Evolutionary conservation across 2,797 vertebrate species (phyloP).

Genomic region (Gobionotothen gibberifrons): DNA sequence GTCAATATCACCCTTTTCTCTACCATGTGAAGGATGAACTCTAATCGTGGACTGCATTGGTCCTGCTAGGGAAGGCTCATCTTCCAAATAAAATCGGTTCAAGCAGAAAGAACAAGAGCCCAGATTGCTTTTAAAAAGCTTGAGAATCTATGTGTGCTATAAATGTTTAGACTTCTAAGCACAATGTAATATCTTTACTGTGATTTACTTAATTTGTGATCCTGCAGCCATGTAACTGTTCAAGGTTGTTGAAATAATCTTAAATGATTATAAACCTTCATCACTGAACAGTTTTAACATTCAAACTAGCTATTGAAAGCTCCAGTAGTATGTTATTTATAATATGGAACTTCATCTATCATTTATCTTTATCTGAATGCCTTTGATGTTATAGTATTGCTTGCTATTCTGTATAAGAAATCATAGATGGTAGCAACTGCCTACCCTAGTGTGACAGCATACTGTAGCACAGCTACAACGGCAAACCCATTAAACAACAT

Average conservation of each 20-base stretch:
- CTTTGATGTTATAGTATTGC: slow-evolving; percentile 34
- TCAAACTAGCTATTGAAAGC: slow-evolving; percentile 5
- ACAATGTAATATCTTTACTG: not conserved
- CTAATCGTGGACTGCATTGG: slow-evolving; percentile 68
- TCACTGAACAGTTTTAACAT: not conserved
- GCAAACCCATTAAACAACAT: slow-evolving; percentile 75
- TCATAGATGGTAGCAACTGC: slow-evolving; percentile 53
- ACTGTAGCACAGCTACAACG: slow-evolving; percentile 56
- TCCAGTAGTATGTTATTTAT: slow-evolving; percentile 11
- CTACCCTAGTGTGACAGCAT: slow-evolving; percentile 38
- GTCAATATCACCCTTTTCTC: slow-evolving; percentile 79
- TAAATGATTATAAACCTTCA: too few relatives aligned
- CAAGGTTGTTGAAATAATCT: too few relatives aligned
- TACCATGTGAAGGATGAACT: slow-evolving; percentile 74
- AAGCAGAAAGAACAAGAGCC: slow-evolving; percentile 74
- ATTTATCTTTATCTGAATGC: slow-evolving; percentile 23
- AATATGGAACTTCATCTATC: slow-evolving; percentile 9
- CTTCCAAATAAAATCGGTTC: slow-evolving; percentile 71
- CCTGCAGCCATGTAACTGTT: not conserved
- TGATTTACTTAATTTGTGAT: slow-evolving; percentile 10
- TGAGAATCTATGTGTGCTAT: slow-evolving; percentile 13
- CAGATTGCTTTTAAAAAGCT: slow-evolving; percentile 73
- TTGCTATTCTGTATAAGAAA: slow-evolving; percentile 13
- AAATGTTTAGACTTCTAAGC: slow-evolving; percentile 5
- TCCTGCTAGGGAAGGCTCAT: slow-evolving; percentile 72